Evolutionary conservation across 2,888 invertebrate species (phyloP), one percentile per base, ranked within the genome.

Genomic region (Steinernema carpocapsae): DNA sequence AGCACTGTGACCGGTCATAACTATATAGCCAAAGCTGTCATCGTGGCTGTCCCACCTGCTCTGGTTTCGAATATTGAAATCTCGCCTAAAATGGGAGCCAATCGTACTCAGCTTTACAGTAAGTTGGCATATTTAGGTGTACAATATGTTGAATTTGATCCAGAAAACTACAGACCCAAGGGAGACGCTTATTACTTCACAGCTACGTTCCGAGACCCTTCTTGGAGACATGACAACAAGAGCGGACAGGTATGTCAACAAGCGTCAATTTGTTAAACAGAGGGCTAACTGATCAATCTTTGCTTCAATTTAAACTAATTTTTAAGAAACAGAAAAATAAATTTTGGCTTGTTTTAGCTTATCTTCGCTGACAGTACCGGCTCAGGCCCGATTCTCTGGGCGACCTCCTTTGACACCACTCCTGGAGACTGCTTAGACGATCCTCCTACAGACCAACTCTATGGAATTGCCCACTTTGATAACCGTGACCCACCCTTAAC

Each of bases 161-260:
- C 72, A 83, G 83, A 79, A 48, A 78, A 78, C 71, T 83, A 82
- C 56, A 73, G 73, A 14, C 80, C 83, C 14, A 72, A 73, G 6
- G 83, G 83, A 24, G 73, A 79, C 71, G 83, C 83, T 71, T 80
- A 76, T 76, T 82, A 83, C 64, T 83, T 83, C 75, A 79, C 82
- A 1, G 77, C 81, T 76, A 80, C 82, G 0, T 83, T 78, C 76
- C 77, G 79, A 43, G 76, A 78, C 22, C 77, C 83, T 42, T 80
- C 77, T 56, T 83, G 83, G 83, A 77, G 83, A 19, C 56, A 75
- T 6, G 76, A 77, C 29, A 78, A 79, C 7, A 77, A 80, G 29
- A 79, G 76, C 22, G 83, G 83, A 46, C 79, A 80, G 73, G 77
- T 77, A 12, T 2, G 6, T 10, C 7, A 48, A 48, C 4, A n/a